Conservation (phyloP, 2,113 vertebrate species). For the Procavia capensis region DNA sequence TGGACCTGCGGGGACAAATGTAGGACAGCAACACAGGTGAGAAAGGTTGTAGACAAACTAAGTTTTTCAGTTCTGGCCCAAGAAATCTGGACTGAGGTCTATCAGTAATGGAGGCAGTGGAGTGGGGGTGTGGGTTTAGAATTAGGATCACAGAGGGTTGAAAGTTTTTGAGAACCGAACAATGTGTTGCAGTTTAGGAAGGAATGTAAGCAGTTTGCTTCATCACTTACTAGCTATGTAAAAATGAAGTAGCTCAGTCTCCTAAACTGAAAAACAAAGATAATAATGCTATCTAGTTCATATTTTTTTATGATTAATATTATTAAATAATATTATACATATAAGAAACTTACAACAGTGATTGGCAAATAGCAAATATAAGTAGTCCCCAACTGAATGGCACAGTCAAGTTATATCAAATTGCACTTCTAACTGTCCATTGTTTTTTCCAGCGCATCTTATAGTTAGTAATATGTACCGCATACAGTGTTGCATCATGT, state of each 20-base stretch:
- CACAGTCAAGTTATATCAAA: background rate
- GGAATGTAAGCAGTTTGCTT: background rate
- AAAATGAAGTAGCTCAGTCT: background rate
- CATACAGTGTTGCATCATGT: background rate
- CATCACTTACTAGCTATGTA: background rate
- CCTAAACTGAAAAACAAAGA: background rate
- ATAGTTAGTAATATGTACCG: background rate
- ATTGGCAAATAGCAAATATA: background rate
- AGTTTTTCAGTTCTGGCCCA: background rate
- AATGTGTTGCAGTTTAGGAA: background rate
- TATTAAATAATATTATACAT: background rate
- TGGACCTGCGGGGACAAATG: background rate
- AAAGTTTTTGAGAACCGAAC: background rate
- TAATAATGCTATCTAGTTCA: background rate
- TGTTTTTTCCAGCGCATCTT: background rate
- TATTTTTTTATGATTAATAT: conserved; percentile 4
- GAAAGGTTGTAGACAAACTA: background rate
- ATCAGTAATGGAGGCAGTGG: background rate
- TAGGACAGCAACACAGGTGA: background rate
- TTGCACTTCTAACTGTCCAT: background rate
- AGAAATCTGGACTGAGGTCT: background rate
- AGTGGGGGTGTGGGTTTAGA: background rate
- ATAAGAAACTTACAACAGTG: background rate
- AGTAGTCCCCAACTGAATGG: background rate
- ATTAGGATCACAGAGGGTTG: background rate